Percentiles rank a stretch among this genome's conserved stretches.
Conservation (phyloP, 92 coral and sea anemone species). For the Phenganax stokvisi region DNA sequence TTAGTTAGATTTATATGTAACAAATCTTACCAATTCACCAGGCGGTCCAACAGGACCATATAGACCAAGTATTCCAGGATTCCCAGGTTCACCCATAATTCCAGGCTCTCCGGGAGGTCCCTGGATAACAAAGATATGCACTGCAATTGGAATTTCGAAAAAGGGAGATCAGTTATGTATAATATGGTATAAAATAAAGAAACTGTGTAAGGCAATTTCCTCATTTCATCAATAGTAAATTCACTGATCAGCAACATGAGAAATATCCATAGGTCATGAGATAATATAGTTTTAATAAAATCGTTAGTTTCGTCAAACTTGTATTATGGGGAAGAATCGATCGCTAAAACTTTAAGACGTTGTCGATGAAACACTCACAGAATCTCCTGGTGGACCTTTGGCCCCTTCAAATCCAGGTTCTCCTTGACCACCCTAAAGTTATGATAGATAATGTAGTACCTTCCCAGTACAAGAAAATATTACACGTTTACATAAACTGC, state of each 20-base stretch:
- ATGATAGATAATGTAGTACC: neutral
- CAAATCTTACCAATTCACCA: conserved; percentile 9
- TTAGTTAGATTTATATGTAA: too few species aligned
- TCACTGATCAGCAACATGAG: too few species aligned
- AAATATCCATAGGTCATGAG: neutral
- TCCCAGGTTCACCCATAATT: conserved; percentile 16
- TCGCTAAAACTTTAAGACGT: too few species aligned
- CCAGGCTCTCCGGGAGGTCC: conserved; percentile 24
- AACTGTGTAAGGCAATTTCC: too few species aligned
- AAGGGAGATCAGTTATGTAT: too few species aligned
- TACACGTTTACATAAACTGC: neutral
- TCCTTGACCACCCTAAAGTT: conserved; percentile 21
- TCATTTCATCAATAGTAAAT: too few species aligned
- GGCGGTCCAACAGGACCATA: conserved; percentile 20
- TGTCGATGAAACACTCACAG: neutral
- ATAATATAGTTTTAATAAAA: neutral
- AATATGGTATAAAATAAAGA: too few species aligned
- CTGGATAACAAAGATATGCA: neutral
- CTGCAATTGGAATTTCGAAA: too few species aligned
- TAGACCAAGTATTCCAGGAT: conserved; percentile 8
- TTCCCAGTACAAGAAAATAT: neutral
- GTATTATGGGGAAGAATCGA: too few species aligned
- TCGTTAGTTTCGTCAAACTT: too few species aligned
- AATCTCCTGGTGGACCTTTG: conserved; percentile 15
- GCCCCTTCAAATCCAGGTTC: neutral